Percentiles rank a stretch among this genome's conserved stretches.
Conservation (phyloP, 2,797 vertebrate species). For the Dallia pectoralis region DNA sequence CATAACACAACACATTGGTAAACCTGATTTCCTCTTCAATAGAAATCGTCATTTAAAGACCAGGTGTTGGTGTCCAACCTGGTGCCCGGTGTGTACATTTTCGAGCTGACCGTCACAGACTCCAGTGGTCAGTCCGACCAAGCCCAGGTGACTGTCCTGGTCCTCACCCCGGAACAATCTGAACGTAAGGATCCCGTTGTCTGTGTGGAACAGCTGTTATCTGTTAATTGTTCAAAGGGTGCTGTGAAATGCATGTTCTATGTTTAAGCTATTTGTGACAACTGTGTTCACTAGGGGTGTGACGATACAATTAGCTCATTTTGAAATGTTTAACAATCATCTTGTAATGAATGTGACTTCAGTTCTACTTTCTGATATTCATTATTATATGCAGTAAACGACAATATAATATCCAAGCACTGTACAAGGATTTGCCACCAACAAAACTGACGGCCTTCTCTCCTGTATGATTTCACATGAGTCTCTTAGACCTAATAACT, state of each 20-base stretch:
- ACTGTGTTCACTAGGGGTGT: no score
- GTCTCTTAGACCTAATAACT: no score
- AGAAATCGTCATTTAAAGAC: slow-evolving; percentile 70
- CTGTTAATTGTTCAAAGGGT: neutral
- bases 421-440: no score
- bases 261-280: neutral
- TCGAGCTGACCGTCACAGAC: slow-evolving; percentile 81
- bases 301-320: no score
- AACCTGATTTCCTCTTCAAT: slow-evolving; percentile 10
- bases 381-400: no score
- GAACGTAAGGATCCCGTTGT: slow-evolving; percentile 74
- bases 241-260: neutral
- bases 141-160: slow-evolving; percentile 78
- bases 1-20: neutral
- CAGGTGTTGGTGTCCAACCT: slow-evolving; percentile 83
- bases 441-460: no score
- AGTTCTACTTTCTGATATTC: no score
- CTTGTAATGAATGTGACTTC: no score
- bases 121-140: slow-evolving; percentile 70
- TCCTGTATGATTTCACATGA: no score
- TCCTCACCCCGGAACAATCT: slow-evolving; percentile 86
- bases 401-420: no score
- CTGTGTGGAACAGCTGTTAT: neutral
- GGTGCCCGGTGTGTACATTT: slow-evolving; percentile 82
- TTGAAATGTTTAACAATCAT: no score